Conservation (phyloP, 1,140 invertebrate genomes). For the Eulimnadia texana region DNA sequence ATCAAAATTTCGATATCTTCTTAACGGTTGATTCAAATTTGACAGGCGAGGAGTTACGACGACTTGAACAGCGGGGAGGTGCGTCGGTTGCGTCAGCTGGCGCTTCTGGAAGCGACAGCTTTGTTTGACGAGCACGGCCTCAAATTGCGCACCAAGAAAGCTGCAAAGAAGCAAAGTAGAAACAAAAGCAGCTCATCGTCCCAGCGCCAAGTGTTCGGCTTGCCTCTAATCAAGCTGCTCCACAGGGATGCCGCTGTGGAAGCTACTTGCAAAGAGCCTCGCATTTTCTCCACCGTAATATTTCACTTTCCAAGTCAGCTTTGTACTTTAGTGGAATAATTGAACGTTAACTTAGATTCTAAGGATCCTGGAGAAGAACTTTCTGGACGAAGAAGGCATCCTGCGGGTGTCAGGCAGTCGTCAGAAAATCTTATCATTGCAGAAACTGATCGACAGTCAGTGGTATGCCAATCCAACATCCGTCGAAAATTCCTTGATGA, state of each 20-base stretch:
- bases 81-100: constrained; percentile 3
- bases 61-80: neutral
- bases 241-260: neutral
- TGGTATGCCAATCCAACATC: neutral
- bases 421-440: neutral
- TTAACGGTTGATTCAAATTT: neutral
- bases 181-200: neutral
- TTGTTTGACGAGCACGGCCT: neutral
- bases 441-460: neutral
- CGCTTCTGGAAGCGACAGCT: constrained; percentile 1
- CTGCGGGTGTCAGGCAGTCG: constrained; percentile 1
- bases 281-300: neutral
- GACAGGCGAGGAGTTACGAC: neutral
- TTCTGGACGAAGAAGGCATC: constrained; percentile 8
- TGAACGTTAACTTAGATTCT: neutral
- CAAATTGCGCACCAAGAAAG: neutral
- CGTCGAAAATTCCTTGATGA: neutral
- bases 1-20: no score
- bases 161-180: neutral
- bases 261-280: neutral
- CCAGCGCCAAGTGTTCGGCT: neutral
- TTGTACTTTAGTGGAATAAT: neutral
- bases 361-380: neutral
- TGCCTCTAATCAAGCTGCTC: constrained; percentile 1
- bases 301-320: neutral